Base-by-base conservation (phyloP, 2,797 vertebrate species). In the Setipinna tenuifilis region DNA sequence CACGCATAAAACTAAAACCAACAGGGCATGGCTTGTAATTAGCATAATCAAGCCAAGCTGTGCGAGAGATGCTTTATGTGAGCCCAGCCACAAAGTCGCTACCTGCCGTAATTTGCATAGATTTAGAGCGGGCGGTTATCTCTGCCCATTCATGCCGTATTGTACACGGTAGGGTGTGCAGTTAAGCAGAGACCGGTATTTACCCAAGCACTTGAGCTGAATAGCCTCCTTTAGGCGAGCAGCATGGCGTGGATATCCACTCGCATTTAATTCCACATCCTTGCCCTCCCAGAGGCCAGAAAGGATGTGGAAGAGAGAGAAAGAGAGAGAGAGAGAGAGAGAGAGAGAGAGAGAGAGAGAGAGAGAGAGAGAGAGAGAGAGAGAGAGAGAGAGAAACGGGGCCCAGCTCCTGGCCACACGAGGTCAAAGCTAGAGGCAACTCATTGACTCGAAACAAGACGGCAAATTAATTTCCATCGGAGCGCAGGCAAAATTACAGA, bases 31-130 rank as follows among this genome's bases (percentile, higher is more conserved):
- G 65, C 65, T 31, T 14, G 17, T 31, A 11, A 41, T 83, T n/a
- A 28, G 54, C 81, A 83, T 28, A 31, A 58, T 31, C 65, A 71
- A 71, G 25, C 28, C 65, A 71, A 71, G 65, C 65, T 71, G 65
- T 71, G 28, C 65, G 31, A 31, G 65, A 71, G 28, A 31, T 16
- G 65, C 65, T 71, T 71, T 71, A 71, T 71, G 9, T 44, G 35
- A 17, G 71, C 71, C 1, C 35, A 1, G 17, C 31, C 71, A 78
- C 71, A 78, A 78, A 75, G 35, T 44, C 17, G 19, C 71, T 78
- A 44, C 71, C 71, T 78, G 71, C 31, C 21, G 71, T 41, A 17
- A 78, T 78, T 78, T 78, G 71, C 71, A 78, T 44, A 78, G 71
- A 78, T 78, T 78, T 44, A 44, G 35, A 41, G 35, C 7, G 31